phyloP scores from a whole-genome alignment of 2,888 invertebrate genomes.

The Camponotus fellah region DNA sequence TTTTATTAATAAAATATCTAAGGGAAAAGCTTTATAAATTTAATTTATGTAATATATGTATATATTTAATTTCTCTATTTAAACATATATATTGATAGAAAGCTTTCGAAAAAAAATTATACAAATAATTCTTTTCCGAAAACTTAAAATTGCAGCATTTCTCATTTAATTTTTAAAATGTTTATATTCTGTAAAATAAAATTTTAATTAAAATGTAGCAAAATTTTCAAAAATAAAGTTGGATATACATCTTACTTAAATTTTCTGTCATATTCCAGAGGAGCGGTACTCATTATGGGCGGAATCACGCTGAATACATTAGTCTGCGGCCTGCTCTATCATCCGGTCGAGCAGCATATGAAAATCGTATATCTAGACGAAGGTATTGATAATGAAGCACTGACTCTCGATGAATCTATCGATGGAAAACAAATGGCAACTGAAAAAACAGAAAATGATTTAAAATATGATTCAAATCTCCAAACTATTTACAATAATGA shows the following conservation, averaged over 20 bases:
- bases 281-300: constrained; percentile 93
- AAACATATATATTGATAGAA: neutral
- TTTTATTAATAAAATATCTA: neutral
- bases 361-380: constrained; percentile 87
- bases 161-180: neutral
- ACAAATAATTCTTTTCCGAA: neutral
- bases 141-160: neutral
- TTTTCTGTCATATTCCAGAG: constrained; percentile 86
- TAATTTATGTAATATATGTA: neutral
- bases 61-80: neutral
- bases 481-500: neutral
- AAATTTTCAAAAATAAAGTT: constrained; percentile 9
- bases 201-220: neutral
- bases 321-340: constrained; percentile 93
- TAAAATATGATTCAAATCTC: neutral
- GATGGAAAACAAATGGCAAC: constrained; percentile 50
- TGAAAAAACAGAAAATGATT: constrained; percentile 17
- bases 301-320: constrained; percentile 93
- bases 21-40: neutral
- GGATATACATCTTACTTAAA: constrained; percentile 25
- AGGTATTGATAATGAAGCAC: constrained; percentile 83
- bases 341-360: constrained; percentile 94
- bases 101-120: neutral
- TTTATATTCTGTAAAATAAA: neutral
- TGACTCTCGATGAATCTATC: constrained; percentile 78